A percentile compares a stretch with the other conserved stretches of the same genome.
Conservation (phyloP, 30 jellyfish, hydroid and myxozoan species). For the Nemopilema nomurai region DNA sequence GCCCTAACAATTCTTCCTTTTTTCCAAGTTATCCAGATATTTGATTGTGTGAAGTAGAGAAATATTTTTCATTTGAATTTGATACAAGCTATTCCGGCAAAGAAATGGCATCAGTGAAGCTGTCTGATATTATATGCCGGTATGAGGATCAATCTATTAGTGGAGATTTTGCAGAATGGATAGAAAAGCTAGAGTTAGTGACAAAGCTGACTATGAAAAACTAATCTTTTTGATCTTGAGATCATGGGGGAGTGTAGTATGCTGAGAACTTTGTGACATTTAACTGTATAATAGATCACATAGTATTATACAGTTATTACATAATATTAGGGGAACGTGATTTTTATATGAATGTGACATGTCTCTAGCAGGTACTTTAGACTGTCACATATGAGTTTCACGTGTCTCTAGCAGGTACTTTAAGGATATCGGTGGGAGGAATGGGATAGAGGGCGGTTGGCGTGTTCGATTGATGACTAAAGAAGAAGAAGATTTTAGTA, state of each 20-base stretch:
- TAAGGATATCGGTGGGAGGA: too few species aligned
- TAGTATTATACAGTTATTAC: too few species aligned
- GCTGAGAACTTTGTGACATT: too few species aligned
- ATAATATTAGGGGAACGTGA: slow-evolving; percentile 8
- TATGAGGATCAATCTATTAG: slow-evolving; percentile 6
- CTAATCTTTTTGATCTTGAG: slow-evolving; percentile 8
- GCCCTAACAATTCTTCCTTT: too few species aligned
- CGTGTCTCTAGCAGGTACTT: slow-evolving; percentile 2
- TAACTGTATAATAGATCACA: slow-evolving; percentile 1
- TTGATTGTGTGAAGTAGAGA: too few species aligned
- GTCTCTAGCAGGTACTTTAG: slow-evolving; percentile 16
- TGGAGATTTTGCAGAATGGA: slow-evolving; percentile 13
- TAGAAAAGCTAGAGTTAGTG: slow-evolving; percentile 10
- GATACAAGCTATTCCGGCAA: slow-evolving; percentile 2
- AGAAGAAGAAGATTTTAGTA: too few species aligned
- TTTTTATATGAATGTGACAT: slow-evolving; percentile 6
- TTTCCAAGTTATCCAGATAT: too few species aligned
- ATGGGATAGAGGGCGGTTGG: slow-evolving; percentile 16
- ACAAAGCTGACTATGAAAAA: not conserved
- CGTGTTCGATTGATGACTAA: slow-evolving; percentile 25
- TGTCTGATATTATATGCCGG: slow-evolving; percentile 16
- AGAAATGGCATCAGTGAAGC: slow-evolving; percentile 14
- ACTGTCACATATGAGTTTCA: not conserved
- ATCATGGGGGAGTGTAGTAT: too few species aligned
- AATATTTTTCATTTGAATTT: too few species aligned